Conservation (phyloP, 1,140 invertebrate genomes). For the Megalopta genalis region DNA sequence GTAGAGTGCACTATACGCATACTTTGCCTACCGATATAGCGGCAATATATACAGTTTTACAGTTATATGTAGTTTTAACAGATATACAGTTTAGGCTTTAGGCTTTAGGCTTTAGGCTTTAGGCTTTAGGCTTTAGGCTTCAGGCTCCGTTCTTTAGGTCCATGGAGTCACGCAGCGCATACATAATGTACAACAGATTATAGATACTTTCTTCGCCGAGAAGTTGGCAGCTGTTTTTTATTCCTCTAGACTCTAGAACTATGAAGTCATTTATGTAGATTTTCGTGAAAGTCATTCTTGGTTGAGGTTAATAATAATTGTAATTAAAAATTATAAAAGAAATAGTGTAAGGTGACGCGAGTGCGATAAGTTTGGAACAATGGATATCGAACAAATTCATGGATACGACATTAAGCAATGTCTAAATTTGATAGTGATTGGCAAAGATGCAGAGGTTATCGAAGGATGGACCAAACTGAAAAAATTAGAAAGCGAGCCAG, state of each 20-base stretch:
- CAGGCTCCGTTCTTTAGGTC: no score
- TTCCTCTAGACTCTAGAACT: conserved; percentile 22
- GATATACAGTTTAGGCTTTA: no score
- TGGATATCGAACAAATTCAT: conserved; percentile 49
- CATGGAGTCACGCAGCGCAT: no score
- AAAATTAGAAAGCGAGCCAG: conserved; percentile 50
- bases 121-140: no score
- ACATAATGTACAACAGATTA: no score
- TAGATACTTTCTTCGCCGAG: conserved; percentile 19
- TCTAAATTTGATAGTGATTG: conserved; percentile 59
- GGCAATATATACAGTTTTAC: no score
- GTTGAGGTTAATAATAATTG: conserved; percentile 55
- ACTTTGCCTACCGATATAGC: no score
- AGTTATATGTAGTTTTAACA: no score
- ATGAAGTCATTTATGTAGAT: conserved; percentile 53
- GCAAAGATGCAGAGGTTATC: conserved; percentile 47
- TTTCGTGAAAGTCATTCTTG: conserved; percentile 56
- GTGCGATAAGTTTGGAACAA: conserved; percentile 20
- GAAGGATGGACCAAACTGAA: conserved; percentile 63
- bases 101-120: no score
- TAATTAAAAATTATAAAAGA: conserved; percentile 30
- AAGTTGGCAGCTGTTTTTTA: conserved; percentile 38
- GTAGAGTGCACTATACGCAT: no score
- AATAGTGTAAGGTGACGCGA: conserved; percentile 21
- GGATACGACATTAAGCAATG: conserved; percentile 41